Percentiles rank a stretch among this genome's conserved stretches.
These are phyloP conservation scores for Tridacna gigas DNA, from an alignment of 2,888 invertebrate genomes.

Conservation along the genomic window DNA sequence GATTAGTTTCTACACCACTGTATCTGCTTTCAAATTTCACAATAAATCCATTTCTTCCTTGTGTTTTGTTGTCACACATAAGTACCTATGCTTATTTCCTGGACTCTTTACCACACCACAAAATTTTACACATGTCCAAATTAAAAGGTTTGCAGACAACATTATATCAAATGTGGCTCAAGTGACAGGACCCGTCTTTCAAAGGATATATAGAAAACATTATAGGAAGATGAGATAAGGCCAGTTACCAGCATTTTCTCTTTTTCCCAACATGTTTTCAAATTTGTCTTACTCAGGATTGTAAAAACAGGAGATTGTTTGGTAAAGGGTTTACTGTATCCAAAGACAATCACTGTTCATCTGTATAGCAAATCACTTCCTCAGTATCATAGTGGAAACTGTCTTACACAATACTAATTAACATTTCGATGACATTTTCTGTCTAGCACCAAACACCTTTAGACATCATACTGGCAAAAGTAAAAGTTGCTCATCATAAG, in stretches of 20 bases:
- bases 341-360: neutral
- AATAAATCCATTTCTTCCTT: conserved; percentile 3
- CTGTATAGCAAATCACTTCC: neutral
- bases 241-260: neutral
- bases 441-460: neutral
- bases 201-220: neutral
- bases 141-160: neutral
- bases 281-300: neutral
- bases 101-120: neutral
- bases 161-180: neutral
- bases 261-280: conserved; percentile 1
- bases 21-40: conserved; percentile 15
- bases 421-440: too few relatives aligned
- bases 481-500: neutral
- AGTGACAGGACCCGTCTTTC: neutral
- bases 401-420: too few relatives aligned
- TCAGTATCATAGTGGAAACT: neutral
- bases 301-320: neutral
- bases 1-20: conserved; percentile 6
- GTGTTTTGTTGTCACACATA: neutral
- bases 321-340: neutral
- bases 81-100: neutral
- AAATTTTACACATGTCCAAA: neutral
- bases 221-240: neutral
- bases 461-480: neutral